Evolutionary conservation across 2,888 invertebrate genomes (phyloP), one percentile per base, ranked within the genome.

Genomic region (Hipparchia semele): DNA sequence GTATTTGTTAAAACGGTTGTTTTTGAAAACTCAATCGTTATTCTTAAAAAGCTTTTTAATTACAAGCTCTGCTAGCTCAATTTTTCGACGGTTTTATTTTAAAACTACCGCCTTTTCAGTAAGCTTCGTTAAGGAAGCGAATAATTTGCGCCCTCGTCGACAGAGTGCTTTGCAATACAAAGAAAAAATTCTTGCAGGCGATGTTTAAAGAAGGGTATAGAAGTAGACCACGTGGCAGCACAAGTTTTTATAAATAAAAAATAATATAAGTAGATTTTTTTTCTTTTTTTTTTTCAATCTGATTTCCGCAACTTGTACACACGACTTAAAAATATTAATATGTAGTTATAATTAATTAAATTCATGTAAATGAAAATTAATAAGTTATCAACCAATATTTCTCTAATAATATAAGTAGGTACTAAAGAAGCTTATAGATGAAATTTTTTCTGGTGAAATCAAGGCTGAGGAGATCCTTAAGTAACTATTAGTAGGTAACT

Each of bases 51-150:
- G 46, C 61, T 4, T 61, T 61, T 61, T 60, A 62, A 62, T 62
- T 62, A 62, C 61, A n/a, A 7, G 2, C 61, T 62, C 46, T n/a
- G 8, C 45, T n/a, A 61, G 45, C 61, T 7, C 46, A 45, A n/a
- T n/a, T 62, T 23, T 62, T 62, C 46, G 46, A 45, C 39, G 5
- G 13, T n/a, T 45, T 62, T 62, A 12, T n/a, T 62, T 62, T 61
- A 46, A 6, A 62, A 62, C n/a, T 46, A 62, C 61, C 46, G 61
- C n/a, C 61, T 62, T 62, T 62, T 62, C 7, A 23, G 23, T 23
- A 23, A 23, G 23, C 23, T 23, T 23, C 23, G 23, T 23, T 23
- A 23, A 23, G 23, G 23, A 23, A 23, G 23, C 23, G 23, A 23
- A 23, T 23, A 23, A 23, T 46, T 45, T 46, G 9, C 9, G 61